Evolutionary conservation across 2,888 invertebrate genomes (phyloP).

Genomic region (Euzophera pinguis): DNA sequence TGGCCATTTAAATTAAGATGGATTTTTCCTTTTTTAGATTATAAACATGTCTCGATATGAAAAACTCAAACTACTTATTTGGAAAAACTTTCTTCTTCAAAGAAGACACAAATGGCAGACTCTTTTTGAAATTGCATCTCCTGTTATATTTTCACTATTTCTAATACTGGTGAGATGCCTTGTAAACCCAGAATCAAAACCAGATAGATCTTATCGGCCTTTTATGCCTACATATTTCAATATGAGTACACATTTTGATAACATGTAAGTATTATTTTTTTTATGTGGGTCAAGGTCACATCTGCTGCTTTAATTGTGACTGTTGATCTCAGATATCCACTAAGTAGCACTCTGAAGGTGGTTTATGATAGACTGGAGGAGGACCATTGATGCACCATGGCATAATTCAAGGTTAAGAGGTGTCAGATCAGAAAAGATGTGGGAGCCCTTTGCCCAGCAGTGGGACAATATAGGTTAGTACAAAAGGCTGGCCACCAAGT

Average conservation of each 20-base stretch:
- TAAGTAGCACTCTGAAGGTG: no score
- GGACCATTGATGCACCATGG: no score
- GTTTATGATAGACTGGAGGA: no score
- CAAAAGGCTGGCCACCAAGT: no score
- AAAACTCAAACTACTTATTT: constrained; percentile 85
- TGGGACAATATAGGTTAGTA: no score
- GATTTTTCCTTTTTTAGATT: constrained; percentile 24
- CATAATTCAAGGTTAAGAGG: no score
- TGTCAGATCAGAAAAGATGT: no score
- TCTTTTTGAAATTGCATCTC: constrained; percentile 84
- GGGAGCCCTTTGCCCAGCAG: no score
- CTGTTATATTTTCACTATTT: constrained; percentile 84
- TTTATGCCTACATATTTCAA: constrained; percentile 69
- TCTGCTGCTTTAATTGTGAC: no score
- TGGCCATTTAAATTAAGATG: neutral
- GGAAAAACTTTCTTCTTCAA: constrained; percentile 91
- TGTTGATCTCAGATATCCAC: no score
- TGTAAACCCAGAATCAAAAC: constrained; percentile 80
- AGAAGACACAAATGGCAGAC: constrained; percentile 86
- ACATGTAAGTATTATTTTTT: constrained; percentile 64
- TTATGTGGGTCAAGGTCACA: no score
- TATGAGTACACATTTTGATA: constrained; percentile 44
- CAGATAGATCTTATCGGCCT: constrained; percentile 49
- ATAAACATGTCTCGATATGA: constrained; percentile 63
- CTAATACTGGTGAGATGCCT: constrained; percentile 86